These are phyloP conservation scores for Leptinotarsa rubiginosa DNA, from an alignment of 2,888 invertebrate genomes.

Conservation along the genomic window DNA sequence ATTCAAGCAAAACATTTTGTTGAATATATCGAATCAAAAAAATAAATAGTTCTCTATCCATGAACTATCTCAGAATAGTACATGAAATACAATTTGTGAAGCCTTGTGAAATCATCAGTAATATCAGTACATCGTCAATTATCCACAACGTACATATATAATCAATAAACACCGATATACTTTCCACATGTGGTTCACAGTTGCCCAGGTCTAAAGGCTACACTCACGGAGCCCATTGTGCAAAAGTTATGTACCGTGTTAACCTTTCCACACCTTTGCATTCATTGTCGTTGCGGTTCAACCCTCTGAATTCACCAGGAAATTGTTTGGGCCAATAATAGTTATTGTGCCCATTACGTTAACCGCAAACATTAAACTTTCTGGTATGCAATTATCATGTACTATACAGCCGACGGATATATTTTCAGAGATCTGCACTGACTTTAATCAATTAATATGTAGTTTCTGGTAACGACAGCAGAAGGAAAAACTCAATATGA, in stretches of 20 bases:
- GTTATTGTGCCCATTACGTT: slow-evolving; percentile 35
- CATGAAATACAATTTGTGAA: too few species aligned
- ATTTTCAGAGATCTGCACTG: neutral
- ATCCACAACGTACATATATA: too few species aligned
- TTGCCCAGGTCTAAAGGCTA: neutral
- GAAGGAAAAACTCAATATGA: too few species aligned
- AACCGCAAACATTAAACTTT: slow-evolving; percentile 35
- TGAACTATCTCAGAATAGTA: too few species aligned
- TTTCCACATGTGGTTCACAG: too few species aligned
- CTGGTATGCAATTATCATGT: slow-evolving; percentile 23
- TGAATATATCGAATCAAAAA: too few species aligned
- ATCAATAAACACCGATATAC: neutral
- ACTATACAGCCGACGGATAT: neutral
- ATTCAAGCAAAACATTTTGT: too few species aligned
- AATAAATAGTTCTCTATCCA: too few species aligned
- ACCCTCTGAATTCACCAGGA: slow-evolving; percentile 29
- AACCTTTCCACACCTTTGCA: slow-evolving; percentile 29
- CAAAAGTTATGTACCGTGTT: slow-evolving; percentile 11
- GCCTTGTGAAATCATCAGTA: too few species aligned
- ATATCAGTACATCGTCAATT: too few species aligned
- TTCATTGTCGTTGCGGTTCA: slow-evolving; percentile 31
- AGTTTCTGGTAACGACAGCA: neutral
- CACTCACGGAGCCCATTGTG: slow-evolving; percentile 1
- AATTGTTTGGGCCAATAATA: slow-evolving; percentile 37
- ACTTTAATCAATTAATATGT: neutral